These are phyloP conservation scores for Theretra japonica DNA, from an alignment of 2,888 invertebrate genomes.

Conservation along the genomic window DNA sequence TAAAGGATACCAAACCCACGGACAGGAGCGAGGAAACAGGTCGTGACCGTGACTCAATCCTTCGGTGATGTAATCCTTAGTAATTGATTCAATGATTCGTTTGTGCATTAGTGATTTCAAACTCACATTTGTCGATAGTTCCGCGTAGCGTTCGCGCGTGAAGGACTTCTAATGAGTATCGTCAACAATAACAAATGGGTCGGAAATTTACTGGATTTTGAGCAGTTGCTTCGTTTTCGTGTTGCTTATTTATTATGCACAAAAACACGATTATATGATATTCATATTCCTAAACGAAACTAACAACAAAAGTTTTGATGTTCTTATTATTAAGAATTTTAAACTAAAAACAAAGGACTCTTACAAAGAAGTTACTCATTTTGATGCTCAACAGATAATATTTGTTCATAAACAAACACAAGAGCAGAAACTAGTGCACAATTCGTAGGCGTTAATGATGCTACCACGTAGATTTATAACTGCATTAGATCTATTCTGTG, in stretches of 20 bases:
- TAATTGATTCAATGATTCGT: slow-evolving; percentile 76
- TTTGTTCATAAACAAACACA: not conserved
- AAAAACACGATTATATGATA: too few relatives aligned
- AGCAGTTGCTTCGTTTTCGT: not conserved
- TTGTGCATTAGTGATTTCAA: slow-evolving; percentile 58
- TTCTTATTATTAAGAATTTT: too few relatives aligned
- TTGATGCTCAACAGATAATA: not conserved
- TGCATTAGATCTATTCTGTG: slow-evolving; percentile 27
- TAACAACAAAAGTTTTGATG: too few relatives aligned
- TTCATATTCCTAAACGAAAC: too few relatives aligned
- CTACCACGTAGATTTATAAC: slow-evolving; percentile 8
- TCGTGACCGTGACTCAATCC: slow-evolving; percentile 80
- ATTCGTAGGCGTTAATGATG: slow-evolving; percentile 1
- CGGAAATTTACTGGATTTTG: too few relatives aligned
- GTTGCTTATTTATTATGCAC: not conserved
- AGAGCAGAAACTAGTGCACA: not conserved
- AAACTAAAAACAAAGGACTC: too few relatives aligned
- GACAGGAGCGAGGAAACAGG: slow-evolving; percentile 61
- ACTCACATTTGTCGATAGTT: slow-evolving; percentile 48
- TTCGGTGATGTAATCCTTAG: slow-evolving; percentile 78
- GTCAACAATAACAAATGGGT: slow-evolving; percentile 11
- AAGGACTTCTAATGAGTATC: not conserved
- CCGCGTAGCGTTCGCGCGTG: slow-evolving; percentile 21
- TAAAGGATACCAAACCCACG: slow-evolving; percentile 76
- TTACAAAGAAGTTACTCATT: too few relatives aligned